A percentile compares a stretch with the other conserved stretches of the same genome.
These are phyloP conservation scores for Seriola quinqueradiata DNA, from an alignment of 2,113 vertebrate species.

Conservation along the genomic window DNA sequence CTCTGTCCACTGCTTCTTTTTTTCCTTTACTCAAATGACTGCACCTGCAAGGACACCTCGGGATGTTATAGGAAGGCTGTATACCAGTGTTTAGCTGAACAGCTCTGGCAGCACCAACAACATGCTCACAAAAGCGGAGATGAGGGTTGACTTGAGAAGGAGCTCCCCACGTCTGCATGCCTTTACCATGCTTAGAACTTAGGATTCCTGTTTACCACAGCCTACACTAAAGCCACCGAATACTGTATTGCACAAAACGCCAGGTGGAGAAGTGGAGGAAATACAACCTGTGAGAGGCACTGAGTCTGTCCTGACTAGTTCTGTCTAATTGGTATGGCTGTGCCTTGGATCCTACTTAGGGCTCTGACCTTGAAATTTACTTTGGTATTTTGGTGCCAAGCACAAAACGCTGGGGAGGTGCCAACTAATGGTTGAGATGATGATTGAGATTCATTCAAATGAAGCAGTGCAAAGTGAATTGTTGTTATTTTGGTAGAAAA, in stretches of 20 bases:
- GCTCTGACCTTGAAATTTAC: too few relatives aligned
- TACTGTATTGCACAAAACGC: neutral
- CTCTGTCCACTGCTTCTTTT: neutral
- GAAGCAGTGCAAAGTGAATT: neutral
- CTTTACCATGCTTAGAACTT: neutral
- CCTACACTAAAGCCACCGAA: neutral
- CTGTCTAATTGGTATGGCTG: too few relatives aligned
- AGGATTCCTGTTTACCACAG: neutral
- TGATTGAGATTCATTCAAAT: neutral
- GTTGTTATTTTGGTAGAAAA: neutral
- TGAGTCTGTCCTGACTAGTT: neutral
- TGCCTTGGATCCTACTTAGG: too few relatives aligned
- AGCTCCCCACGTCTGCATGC: neutral
- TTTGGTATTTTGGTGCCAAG: too few relatives aligned
- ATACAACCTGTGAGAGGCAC: neutral
- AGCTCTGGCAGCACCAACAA: constrained; percentile 13
- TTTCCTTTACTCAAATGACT: constrained; percentile 1
- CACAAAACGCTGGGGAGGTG: neutral
- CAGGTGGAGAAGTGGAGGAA: neutral
- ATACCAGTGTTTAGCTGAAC: neutral
- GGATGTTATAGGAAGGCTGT: neutral
- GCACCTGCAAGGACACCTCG: neutral
- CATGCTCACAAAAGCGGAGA: neutral
- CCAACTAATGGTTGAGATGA: neutral
- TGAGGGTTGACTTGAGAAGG: neutral